Base-by-base conservation (phyloP, 2,797 vertebrate species). In the Mustela erminea region DNA sequence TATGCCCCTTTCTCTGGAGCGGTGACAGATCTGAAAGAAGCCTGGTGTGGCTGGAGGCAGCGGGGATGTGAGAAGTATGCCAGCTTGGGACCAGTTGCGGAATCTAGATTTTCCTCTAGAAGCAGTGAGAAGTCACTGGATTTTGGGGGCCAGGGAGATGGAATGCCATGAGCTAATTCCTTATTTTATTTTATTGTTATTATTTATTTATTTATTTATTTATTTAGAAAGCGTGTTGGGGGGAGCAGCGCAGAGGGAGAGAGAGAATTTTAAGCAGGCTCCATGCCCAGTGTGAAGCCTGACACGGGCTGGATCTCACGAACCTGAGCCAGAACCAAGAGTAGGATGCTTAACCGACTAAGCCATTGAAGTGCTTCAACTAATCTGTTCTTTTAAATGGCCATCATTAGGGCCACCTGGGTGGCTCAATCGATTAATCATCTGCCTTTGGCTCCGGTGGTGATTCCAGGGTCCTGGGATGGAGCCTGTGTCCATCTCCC, bases 101-200 rank as follows among this genome's bases (percentile, higher is more conserved):
- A 92, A 41, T 72, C 17, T 85, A 43, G 15, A 29, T 77, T 95
- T 68, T 92, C n/a, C 83, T 83, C 49, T 93, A 27, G 32, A 90
- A n/a, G 29, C 43, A 60, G 27, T 25, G 87, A 27, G 11, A 95
- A 93, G 35, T 43, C 41, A 56, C 27, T 35, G 49, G 74, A 41
- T 54, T 87, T 46, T 87, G 3, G 49, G 9, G 4, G 11, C 74
- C 6, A 38, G 17, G 20, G 12, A 87, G 7, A 54, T 92, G 52
- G 12, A 64, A 77, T 68, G 7, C 49, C 38, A 41, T 41, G 14
- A 86, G 21, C n/a, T 54, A 41, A 27, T 46, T 92, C 78, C 38
- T 86, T 60, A 46, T 83, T 93, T 92, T 81, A 77, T 66, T n/a
- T 66, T 66, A n/a, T n/a, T 66, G 2, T 64, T 66, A 62, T 66